Conservation (phyloP, 2,113 vertebrate species). For the Rattus norvegicus region GRCr8 NC_086024.1:131211501-131212000, state of each 20-base stretch:
- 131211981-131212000: neutral
- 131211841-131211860: neutral
- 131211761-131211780: fast-evolving
- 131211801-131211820: neutral
- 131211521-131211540: too few species aligned
- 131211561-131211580: too few species aligned
- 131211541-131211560: too few species aligned
- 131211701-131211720: fast-evolving
- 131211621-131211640: too few species aligned
- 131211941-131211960: neutral
- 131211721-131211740: neutral
- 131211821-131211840: neutral
- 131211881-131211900: neutral
- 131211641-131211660: neutral
- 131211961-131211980: neutral
- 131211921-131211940: neutral
- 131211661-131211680: too few species aligned
- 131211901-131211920: neutral
- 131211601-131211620: too few species aligned
- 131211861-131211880: neutral
- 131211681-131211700: too few species aligned
- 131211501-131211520: too few species aligned
- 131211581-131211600: too few species aligned
- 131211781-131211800: neutral
- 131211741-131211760: fast-evolving